Conservation (phyloP, 2,888 invertebrate genomes). For the Marronus borbonicus region DNA sequence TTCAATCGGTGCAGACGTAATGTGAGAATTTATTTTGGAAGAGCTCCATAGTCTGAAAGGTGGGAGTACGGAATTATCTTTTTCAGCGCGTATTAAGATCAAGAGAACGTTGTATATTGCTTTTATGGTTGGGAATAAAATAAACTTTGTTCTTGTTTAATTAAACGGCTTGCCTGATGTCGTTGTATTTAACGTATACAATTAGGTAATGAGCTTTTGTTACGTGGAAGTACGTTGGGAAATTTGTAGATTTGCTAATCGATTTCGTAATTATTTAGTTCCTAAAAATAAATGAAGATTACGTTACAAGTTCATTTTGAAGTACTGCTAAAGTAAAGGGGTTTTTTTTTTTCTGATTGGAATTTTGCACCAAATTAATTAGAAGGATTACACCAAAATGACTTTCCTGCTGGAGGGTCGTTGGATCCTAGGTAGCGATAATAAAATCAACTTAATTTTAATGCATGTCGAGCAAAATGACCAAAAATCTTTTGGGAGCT, state of each 20-base stretch:
- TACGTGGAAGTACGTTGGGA: no score
- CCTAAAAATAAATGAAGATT: neutral
- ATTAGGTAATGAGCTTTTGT: neutral
- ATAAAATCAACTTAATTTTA: no score
- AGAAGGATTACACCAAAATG: no score
- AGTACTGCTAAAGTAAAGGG: no score
- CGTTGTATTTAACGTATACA: neutral
- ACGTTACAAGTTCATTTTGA: no score
- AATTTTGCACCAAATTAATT: no score
- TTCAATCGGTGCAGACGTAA: constrained; percentile 20
- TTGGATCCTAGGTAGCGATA: no score
- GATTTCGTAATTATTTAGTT: neutral
- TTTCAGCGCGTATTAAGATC: neutral
- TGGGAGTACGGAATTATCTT: neutral
- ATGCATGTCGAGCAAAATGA: no score
- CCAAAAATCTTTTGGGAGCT: no score
- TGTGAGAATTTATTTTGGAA: constrained; percentile 28
- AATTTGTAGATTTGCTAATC: neutral
- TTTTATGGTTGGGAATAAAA: neutral
- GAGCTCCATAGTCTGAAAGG: neutral
- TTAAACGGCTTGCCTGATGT: neutral
- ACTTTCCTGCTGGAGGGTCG: no score
- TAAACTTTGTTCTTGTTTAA: constrained; percentile 17
- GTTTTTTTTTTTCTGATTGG: no score
- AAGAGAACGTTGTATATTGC: neutral